These are phyloP conservation scores for Holocentrus rufus DNA, from an alignment of 2,797 vertebrate species.

Conservation along the genomic window DNA sequence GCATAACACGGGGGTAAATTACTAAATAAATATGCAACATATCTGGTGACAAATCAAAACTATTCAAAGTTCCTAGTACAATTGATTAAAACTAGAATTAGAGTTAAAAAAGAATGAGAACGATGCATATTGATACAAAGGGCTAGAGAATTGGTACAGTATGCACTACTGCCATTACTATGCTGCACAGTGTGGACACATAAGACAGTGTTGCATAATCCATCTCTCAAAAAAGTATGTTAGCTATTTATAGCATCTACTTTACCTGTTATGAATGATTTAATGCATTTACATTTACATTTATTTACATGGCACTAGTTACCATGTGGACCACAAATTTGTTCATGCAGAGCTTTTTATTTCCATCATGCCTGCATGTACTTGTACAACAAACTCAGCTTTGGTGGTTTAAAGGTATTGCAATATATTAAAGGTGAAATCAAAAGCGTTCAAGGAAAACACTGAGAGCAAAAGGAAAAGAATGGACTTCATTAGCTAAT, in stretches of 20 bases:
- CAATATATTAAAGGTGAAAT: constrained; percentile 2
- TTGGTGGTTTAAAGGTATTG: background rate
- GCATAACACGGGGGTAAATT: too few species aligned
- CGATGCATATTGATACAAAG: too few species aligned
- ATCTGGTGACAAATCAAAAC: too few species aligned
- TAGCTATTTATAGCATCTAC: background rate
- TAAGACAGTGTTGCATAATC: too few species aligned
- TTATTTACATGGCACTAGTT: background rate
- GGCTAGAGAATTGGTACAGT: too few species aligned
- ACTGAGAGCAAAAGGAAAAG: constrained; percentile 2
- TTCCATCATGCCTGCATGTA: background rate
- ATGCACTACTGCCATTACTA: too few species aligned
- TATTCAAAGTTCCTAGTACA: too few species aligned
- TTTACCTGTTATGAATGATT: background rate
- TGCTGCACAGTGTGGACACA: too few species aligned
- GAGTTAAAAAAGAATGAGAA: too few species aligned
- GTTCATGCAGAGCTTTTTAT: constrained; percentile 6
- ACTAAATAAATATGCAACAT: too few species aligned
- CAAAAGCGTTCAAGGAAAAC: constrained; percentile 19
- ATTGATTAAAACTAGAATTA: too few species aligned
- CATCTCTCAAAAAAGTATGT: background rate
- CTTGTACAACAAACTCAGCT: background rate
- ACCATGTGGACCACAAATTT: background rate
- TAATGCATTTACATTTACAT: constrained; percentile 1
- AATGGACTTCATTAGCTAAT: constrained; percentile 45